These are phyloP conservation scores for Ceratina japonica DNA, from an alignment of 1,140 invertebrate species.

Conservation along the genomic window DNA sequence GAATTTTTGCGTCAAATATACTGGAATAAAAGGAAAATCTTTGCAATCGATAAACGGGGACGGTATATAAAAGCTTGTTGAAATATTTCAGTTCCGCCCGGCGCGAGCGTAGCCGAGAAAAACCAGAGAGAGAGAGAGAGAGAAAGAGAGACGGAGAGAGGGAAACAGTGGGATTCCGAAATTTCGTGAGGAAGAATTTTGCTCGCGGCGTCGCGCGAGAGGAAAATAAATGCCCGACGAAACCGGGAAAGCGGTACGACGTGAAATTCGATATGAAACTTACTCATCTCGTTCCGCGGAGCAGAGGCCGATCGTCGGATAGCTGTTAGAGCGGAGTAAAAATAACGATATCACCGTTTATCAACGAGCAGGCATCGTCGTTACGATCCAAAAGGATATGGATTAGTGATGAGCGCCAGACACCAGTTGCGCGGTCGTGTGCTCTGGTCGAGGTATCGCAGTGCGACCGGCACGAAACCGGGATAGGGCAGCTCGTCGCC, in stretches of 20 bases:
- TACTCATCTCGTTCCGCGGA: not conserved
- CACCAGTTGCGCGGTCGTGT: slow-evolving; percentile 94
- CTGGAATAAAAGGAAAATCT: not conserved
- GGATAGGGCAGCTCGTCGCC: slow-evolving; percentile 88
- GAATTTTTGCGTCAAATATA: not conserved
- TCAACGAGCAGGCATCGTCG: not conserved
- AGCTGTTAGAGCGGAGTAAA: not conserved
- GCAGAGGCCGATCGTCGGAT: not conserved
- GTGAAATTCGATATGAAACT: not conserved
- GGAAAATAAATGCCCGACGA: slow-evolving; percentile 50
- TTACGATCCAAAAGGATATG: slow-evolving; percentile 94
- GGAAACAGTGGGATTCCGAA: not conserved
- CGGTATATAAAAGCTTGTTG: not conserved
- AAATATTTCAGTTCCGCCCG: not conserved
- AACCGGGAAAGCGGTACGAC: not conserved
- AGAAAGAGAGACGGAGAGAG: not conserved
- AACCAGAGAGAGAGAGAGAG: not conserved
- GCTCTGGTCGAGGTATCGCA: slow-evolving; percentile 92
- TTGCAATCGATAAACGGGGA: not conserved
- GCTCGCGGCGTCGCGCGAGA: slow-evolving; percentile 1
- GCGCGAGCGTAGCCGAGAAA: no score
- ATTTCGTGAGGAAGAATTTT: not conserved
- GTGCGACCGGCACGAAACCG: slow-evolving; percentile 90
- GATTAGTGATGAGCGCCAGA: slow-evolving; percentile 96
- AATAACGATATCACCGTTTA: slow-evolving; percentile 26